These are phyloP conservation scores for Bubo blakistoni DNA, from an alignment of 2,113 vertebrate species.

Conservation along the genomic window DNA sequence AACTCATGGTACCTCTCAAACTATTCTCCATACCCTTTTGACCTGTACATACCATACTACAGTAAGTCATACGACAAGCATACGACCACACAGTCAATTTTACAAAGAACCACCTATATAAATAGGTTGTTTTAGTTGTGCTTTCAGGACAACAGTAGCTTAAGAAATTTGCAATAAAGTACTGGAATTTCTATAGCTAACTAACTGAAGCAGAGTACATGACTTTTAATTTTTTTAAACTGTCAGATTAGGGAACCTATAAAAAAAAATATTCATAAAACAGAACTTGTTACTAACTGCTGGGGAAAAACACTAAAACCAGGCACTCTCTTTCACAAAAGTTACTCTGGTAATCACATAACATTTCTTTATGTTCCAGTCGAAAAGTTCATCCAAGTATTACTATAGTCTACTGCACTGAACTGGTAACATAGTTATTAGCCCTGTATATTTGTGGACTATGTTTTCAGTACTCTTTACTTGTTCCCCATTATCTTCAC, in stretches of 20 bases:
- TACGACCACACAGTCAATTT: neutral
- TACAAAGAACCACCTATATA: neutral
- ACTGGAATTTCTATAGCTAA: neutral
- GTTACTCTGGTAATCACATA: neutral
- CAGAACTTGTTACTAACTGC: neutral
- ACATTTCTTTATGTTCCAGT: neutral
- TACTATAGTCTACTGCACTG: neutral
- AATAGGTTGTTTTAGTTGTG: neutral
- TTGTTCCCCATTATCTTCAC: neutral
- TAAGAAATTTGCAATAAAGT: neutral
- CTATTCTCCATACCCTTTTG: neutral
- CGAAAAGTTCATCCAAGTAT: neutral
- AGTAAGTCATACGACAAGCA: neutral
- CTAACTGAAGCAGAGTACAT: neutral
- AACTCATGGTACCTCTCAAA: accelerated
- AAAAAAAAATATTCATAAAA: neutral
- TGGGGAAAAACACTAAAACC: neutral
- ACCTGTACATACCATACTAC: neutral
- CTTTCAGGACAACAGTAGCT: neutral
- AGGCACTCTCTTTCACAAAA: neutral
- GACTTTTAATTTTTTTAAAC: neutral
- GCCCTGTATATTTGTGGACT: neutral
- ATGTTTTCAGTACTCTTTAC: neutral
- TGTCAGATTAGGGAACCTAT: neutral
- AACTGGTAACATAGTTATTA: neutral